A percentile compares a stretch with the other conserved stretches of the same genome.
Evolutionary conservation across 2,113 vertebrate species (phyloP).

Genomic region (Acinonyx jubatus): DNA sequence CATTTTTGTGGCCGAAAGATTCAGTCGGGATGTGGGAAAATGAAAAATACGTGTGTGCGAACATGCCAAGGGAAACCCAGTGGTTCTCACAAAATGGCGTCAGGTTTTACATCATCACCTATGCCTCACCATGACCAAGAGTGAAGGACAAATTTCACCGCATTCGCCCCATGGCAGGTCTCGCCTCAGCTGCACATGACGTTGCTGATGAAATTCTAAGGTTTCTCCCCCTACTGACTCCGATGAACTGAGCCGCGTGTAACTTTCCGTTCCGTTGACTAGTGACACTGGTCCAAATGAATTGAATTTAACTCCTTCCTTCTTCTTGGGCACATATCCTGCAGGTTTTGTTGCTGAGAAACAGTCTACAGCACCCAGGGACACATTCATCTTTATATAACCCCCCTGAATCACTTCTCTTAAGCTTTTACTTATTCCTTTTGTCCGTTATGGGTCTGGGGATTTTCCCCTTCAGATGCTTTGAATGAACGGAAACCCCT

Average conservation of each 20-base stretch:
- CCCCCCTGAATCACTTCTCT: neutral
- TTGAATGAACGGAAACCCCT: neutral
- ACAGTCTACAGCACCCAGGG: neutral
- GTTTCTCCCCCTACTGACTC: neutral
- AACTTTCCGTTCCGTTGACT: neutral
- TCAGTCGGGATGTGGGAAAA: neutral
- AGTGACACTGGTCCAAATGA: neutral
- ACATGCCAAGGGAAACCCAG: neutral
- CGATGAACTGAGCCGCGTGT: neutral
- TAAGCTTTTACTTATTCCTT: neutral
- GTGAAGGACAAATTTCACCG: neutral
- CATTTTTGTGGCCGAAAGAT: neutral
- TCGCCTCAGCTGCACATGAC: neutral
- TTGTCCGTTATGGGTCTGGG: neutral
- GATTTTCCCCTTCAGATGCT: neutral
- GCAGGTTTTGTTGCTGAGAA: neutral
- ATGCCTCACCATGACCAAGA: neutral
- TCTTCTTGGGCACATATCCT: neutral
- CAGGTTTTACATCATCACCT: neutral
- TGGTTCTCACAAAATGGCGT: neutral
- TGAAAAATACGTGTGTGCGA: neutral
- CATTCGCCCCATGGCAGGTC: neutral
- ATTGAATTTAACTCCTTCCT: neutral
- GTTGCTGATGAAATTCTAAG: neutral
- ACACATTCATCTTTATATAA: neutral